Evolutionary conservation across 2,113 vertebrate genomes (phyloP), one percentile per base, ranked within the genome.

Genomic region (Tapirus terrestris): DNA sequence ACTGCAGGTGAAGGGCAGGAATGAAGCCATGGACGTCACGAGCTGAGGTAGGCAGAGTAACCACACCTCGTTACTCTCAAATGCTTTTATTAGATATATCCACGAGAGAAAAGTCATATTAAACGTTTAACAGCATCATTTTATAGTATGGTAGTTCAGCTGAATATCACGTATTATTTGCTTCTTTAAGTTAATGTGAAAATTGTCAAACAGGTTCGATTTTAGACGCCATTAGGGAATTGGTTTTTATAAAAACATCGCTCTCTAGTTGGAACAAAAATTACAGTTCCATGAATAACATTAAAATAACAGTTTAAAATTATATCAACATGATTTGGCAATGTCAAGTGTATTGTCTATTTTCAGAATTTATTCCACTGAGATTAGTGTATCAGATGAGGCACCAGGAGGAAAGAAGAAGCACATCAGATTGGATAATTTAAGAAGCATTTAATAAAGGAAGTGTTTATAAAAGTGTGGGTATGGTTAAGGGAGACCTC

Each of bases 231-330:
- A 65, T 43, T 51, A 82, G 67, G 21, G 43, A 86, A 86, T 60
- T 80, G 27, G 11, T 13, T 85, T 80, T 91, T 43, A 75, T 75
- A 91, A 91, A 91, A 45, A 85, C 17, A 80, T 63, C 31, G 85
- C 33, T 85, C 16, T 67, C 36, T 80, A 48, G 63, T 36, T 67
- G 65, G 81, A 75, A 90, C 23, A 81, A 93, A 92, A 81, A 60
- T 85, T 90, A n/a, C 1, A 86, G 58, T 60, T 61, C 58, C 8
- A 17, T 76, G 53, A 80, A 73, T 80, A 84, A 85, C 56, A 36
- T 93, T 93, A 93, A 89, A 84, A n/a, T 93, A 75, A 45, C 65
- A 83, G 63, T 75, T 77, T 81, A 94, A 81, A 89, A 77, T 89
- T 77, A 89, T 86, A 48, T 65, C 48, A 79, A 79, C 31, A 72